These are phyloP conservation scores for Pachymerium ferrugineum DNA, from an alignment of 2,888 invertebrate genomes.

Conservation along the genomic window DNA sequence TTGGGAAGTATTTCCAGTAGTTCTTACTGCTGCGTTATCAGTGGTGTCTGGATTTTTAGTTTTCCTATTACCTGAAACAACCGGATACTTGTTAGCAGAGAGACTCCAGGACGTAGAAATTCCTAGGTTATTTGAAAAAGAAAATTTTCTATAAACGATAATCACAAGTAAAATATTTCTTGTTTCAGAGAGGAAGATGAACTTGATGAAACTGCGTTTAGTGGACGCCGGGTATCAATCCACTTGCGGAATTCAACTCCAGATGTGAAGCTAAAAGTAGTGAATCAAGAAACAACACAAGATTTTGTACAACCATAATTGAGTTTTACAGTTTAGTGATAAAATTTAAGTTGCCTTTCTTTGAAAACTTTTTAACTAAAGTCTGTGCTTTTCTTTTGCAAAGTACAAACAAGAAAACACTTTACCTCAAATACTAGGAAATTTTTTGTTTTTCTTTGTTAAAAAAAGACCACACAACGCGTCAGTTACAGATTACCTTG, in stretches of 20 bases:
- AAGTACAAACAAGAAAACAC: no score
- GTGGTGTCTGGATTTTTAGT: background rate
- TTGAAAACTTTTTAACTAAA: no score
- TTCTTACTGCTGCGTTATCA: background rate
- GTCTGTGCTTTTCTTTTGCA: no score
- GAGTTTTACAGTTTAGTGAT: background rate
- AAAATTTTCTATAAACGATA: background rate
- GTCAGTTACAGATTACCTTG: no score
- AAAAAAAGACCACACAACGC: no score
- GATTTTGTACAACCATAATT: background rate
- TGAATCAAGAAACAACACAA: background rate
- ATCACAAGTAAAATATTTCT: no score
- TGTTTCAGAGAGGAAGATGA: background rate
- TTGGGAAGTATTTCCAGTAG: background rate
- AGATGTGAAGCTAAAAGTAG: background rate
- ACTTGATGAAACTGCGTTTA: background rate
- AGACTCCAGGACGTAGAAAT: slow-evolving; percentile 28
- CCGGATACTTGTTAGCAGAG: slow-evolving; percentile 11
- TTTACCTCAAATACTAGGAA: no score
- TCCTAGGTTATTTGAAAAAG: background rate
- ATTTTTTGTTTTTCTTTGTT: no score
- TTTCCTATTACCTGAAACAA: slow-evolving; percentile 26
- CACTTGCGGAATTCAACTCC: background rate
- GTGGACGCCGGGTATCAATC: background rate
- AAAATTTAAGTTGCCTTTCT: background rate